phyloP scores from a whole-genome alignment of 2,797 vertebrate genomes.

The Heliangelus exortis region DNA sequence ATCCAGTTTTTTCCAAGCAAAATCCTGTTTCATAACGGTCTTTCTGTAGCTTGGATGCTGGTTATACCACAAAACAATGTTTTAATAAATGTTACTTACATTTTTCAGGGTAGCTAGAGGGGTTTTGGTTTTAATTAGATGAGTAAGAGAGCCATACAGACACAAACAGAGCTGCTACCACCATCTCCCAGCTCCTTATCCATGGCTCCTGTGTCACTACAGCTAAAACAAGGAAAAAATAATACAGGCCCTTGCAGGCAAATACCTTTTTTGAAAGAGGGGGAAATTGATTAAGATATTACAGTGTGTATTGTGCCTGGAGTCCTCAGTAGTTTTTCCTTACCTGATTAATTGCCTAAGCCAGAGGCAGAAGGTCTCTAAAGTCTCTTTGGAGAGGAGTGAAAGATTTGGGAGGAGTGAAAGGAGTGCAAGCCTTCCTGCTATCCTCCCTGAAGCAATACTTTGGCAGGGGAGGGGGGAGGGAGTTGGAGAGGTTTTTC shows the following conservation, averaged over 20 bases:
- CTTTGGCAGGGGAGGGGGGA: background rate
- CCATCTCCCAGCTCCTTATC: background rate
- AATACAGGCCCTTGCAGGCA: background rate
- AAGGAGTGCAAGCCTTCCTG: background rate
- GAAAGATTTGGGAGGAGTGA: background rate
- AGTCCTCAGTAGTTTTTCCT: background rate
- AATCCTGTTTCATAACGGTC: slow-evolving; percentile 19
- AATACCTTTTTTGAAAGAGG: background rate
- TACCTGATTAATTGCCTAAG: background rate
- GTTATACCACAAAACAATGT: slow-evolving; percentile 29
- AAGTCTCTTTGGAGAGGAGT: background rate
- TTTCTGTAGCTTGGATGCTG: slow-evolving; percentile 14
- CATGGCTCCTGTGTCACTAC: background rate
- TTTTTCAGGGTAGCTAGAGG: slow-evolving; percentile 49
- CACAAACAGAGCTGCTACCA: slow-evolving; percentile 9
- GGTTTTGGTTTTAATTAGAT: slow-evolving; percentile 59
- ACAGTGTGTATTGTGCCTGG: background rate
- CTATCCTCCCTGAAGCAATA: background rate
- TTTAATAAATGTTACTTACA: slow-evolving; percentile 56
- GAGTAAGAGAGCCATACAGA: slow-evolving; percentile 16
- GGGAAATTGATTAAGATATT: background rate
- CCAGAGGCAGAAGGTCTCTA: background rate
- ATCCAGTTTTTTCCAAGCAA: background rate
- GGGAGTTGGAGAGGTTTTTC: background rate
- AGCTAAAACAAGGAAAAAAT: background rate